These are phyloP conservation scores for Fulmarus glacialis DNA, from an alignment of 2,113 vertebrate species.

Conservation along the genomic window DNA sequence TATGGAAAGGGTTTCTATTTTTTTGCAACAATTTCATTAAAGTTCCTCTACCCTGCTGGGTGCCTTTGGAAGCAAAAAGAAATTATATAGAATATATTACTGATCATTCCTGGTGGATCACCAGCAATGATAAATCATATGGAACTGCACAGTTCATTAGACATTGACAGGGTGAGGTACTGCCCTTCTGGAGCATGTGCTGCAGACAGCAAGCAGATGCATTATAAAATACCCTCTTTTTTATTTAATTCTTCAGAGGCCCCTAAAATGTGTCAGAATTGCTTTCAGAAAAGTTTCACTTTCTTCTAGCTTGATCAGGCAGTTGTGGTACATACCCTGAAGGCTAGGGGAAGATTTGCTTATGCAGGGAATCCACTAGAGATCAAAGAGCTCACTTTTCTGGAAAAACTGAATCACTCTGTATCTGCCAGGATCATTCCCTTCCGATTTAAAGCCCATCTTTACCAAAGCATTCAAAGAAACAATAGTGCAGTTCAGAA, in stretches of 20 bases:
- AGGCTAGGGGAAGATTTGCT: background rate
- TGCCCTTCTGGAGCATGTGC: background rate
- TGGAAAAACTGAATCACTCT: background rate
- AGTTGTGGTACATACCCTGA: background rate
- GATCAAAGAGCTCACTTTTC: background rate
- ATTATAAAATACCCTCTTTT: slow-evolving; percentile 38
- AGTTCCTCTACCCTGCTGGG: slow-evolving; percentile 42
- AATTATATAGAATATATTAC: slow-evolving; percentile 63
- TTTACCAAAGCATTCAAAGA: background rate
- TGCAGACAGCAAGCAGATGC: background rate
- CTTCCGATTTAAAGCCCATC: background rate
- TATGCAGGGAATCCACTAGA: background rate
- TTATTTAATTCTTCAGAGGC: slow-evolving; percentile 36
- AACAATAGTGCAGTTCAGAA: background rate
- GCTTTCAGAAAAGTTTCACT: slow-evolving; percentile 35
- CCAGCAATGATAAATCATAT: slow-evolving; percentile 44
- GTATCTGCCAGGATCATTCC: background rate
- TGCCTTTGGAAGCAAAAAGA: slow-evolving; percentile 66
- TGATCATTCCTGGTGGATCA: slow-evolving; percentile 58
- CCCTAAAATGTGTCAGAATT: background rate
- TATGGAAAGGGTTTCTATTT: slow-evolving; percentile 28
- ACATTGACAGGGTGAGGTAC: slow-evolving; percentile 46
- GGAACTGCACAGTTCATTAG: slow-evolving; percentile 66
- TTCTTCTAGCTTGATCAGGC: background rate
- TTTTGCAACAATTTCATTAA: slow-evolving; percentile 54